Percentiles rank a stretch among this genome's conserved stretches.
Conservation (phyloP, 2,113 vertebrate genomes). For the Butorides virescens region DNA sequence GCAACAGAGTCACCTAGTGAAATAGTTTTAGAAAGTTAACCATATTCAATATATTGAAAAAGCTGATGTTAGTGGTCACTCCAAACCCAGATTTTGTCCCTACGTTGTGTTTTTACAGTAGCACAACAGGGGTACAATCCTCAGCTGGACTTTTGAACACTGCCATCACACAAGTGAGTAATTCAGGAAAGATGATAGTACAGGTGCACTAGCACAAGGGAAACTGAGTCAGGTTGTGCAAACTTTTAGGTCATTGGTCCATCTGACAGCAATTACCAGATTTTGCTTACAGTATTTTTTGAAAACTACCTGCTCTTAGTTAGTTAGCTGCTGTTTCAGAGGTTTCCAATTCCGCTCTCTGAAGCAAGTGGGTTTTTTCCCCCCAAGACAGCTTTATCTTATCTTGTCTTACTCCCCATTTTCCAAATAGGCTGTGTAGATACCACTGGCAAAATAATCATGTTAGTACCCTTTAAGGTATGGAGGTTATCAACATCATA, state of each 20-base stretch:
- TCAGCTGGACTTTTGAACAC: neutral
- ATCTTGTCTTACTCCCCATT: neutral
- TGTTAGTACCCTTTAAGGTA: neutral
- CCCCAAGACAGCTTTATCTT: neutral
- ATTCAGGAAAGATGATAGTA: neutral
- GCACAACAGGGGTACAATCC: accelerated
- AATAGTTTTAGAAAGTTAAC: neutral
- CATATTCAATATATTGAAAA: neutral
- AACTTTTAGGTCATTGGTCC: neutral
- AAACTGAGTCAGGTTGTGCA: neutral
- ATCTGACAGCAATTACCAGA: neutral
- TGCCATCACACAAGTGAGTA: neutral
- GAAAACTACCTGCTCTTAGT: neutral
- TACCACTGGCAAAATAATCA: neutral
- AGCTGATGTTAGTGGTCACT: neutral
- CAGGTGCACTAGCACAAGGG: neutral
- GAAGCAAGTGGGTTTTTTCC: neutral
- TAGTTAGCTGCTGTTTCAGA: neutral
- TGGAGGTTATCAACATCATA: neutral
- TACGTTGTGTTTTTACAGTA: neutral
- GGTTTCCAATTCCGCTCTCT: neutral
- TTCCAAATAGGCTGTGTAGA: neutral
- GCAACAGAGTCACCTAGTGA: neutral
- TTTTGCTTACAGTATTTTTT: neutral
- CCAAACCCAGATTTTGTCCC: neutral